Evolutionary conservation across 2,888 invertebrate species (phyloP).

Genomic region (Eupithecia subfuscata): DNA sequence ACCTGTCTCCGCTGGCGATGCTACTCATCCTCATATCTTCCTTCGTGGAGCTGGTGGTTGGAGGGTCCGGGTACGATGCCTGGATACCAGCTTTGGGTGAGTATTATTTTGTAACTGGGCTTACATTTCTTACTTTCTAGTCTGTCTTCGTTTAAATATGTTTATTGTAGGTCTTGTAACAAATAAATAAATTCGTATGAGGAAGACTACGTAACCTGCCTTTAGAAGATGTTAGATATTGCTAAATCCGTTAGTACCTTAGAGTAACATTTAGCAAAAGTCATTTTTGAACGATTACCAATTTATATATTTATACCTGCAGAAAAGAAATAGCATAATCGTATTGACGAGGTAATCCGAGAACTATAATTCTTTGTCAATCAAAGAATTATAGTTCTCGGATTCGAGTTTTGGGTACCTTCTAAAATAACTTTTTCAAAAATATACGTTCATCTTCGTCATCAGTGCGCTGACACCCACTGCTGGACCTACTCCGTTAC

Average conservation of each 20-base stretch:
- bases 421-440: neutral
- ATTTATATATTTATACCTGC: too few species aligned
- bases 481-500: too few species aligned
- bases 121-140: neutral
- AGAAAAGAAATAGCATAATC: too few species aligned
- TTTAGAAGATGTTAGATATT: neutral
- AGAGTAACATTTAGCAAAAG: too few species aligned
- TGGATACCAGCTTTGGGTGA: constrained; percentile 88
- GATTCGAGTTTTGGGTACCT: neutral
- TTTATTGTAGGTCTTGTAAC: neutral
- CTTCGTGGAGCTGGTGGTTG: constrained; percentile 90
- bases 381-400: too few species aligned
- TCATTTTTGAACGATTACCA: too few species aligned
- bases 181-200: neutral
- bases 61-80: constrained; percentile 93
- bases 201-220: neutral
- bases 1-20: constrained; percentile 95
- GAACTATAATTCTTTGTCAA: too few species aligned
- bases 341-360: too few species aligned
- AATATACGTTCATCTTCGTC: too few species aligned
- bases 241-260: too few species aligned
- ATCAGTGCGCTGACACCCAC: too few species aligned
- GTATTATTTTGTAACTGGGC: neutral
- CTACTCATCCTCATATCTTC: constrained; percentile 92
- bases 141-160: neutral